A percentile compares a stretch with the other conserved stretches of the same genome.
These are phyloP conservation scores for Phasianus colchicus DNA, from an alignment of 2,113 vertebrate species.

Conservation along the genomic window DNA sequence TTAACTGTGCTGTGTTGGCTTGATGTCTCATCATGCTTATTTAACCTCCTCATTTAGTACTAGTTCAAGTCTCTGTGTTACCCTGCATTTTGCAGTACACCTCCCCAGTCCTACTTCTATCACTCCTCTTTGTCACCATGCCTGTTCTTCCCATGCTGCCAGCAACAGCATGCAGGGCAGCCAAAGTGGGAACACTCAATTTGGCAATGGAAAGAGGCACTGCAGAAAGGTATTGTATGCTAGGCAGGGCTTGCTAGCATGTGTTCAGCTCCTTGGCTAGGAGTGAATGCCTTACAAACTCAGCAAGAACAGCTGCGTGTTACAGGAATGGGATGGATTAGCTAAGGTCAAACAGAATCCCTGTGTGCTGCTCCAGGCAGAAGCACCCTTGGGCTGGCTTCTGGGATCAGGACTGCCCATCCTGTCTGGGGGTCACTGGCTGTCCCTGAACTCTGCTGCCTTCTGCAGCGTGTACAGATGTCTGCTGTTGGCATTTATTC, in stretches of 20 bases:
- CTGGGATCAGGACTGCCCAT: neutral
- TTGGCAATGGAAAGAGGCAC: neutral
- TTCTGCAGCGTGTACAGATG: accelerated
- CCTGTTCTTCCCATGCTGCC: neutral
- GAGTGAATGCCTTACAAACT: neutral
- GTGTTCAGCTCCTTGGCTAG: neutral
- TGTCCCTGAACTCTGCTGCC: neutral
- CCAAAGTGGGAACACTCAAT: accelerated
- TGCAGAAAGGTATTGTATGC: neutral
- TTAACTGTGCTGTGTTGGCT: neutral
- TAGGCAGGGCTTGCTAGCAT: neutral
- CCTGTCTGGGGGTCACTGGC: accelerated
- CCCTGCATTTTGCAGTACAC: neutral
- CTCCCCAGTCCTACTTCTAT: neutral
- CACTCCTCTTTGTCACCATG: neutral
- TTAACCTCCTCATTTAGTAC: neutral
- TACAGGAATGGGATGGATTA: neutral
- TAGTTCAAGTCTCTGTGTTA: neutral
- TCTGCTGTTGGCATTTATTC: neutral
- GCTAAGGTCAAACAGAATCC: neutral
- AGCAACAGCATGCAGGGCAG: accelerated
- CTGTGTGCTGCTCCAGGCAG: neutral
- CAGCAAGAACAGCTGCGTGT: accelerated
- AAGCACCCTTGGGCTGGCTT: neutral
- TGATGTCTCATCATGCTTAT: neutral